Conservation (phyloP, 2,888 invertebrate genomes). For the Serrognathus titanus region DNA sequence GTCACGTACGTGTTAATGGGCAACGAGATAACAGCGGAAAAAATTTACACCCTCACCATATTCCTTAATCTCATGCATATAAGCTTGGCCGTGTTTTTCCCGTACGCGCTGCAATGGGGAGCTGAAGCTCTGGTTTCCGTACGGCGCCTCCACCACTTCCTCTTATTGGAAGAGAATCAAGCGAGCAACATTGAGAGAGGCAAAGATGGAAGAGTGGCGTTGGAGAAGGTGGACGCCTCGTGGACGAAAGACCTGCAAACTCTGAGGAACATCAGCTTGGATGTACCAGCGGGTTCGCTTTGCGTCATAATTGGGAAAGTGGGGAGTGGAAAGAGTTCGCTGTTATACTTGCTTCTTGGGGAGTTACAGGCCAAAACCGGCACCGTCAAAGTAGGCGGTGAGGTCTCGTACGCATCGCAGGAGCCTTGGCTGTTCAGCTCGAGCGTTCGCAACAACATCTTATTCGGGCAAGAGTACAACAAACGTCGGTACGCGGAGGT, state of each 20-base stretch:
- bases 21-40: slow-evolving; percentile 54
- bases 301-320: slow-evolving; percentile 86
- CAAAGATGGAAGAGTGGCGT: slow-evolving; percentile 21
- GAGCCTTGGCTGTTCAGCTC: slow-evolving; percentile 62
- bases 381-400: slow-evolving; percentile 51
- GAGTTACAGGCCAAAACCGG: slow-evolving; percentile 56
- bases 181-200: slow-evolving; percentile 11
- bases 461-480: slow-evolving; percentile 57
- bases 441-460: slow-evolving; percentile 62
- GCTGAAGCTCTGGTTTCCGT: slow-evolving; percentile 58
- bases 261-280: slow-evolving; percentile 46
- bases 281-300: slow-evolving; percentile 49
- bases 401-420: slow-evolving; percentile 59
- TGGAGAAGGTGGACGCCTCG: slow-evolving; percentile 29
- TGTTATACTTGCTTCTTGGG: slow-evolving; percentile 56
- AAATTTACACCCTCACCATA: slow-evolving; percentile 44
- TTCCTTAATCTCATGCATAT: slow-evolving; percentile 50
- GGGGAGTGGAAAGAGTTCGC: slow-evolving; percentile 73
- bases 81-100: slow-evolving; percentile 59
- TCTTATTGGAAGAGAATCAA: slow-evolving; percentile 55
- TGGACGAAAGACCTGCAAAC: slow-evolving; percentile 25
- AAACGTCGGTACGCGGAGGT: slow-evolving; percentile 49
- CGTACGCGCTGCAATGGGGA: slow-evolving; percentile 53
- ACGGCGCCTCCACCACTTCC: slow-evolving; percentile 54
- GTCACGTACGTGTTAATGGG: slow-evolving; percentile 67